A percentile compares a stretch with the other conserved stretches of the same genome.
Evolutionary conservation across 2,888 invertebrate genomes (phyloP).

Genomic region (Anorthoa munda): DNA sequence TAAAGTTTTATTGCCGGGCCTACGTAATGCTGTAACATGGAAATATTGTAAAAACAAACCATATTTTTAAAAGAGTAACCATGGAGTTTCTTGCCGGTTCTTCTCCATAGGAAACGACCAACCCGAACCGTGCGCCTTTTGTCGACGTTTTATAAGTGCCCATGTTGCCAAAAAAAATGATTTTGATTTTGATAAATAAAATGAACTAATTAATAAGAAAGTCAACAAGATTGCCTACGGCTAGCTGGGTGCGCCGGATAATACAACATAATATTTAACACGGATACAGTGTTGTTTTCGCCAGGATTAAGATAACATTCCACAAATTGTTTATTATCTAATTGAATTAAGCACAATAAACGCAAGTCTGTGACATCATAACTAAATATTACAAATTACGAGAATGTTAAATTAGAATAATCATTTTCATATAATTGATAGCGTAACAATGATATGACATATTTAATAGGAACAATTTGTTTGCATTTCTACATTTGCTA

Average conservation of each 20-base stretch:
- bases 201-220: too few relatives aligned
- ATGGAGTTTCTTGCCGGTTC: too few relatives aligned
- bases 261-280: background rate
- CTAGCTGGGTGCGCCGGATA: background rate
- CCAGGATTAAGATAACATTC: conserved; percentile 17
- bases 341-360: conserved; percentile 3
- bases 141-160: too few relatives aligned
- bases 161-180: too few relatives aligned
- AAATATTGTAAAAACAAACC: too few relatives aligned
- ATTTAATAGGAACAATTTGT: conserved; percentile 2
- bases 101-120: too few relatives aligned
- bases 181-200: too few relatives aligned
- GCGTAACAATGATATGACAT: conserved; percentile 12
- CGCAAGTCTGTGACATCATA: background rate
- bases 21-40: too few relatives aligned
- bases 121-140: too few relatives aligned
- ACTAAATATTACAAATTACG: background rate
- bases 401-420: conserved; percentile 2
- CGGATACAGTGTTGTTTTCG: background rate
- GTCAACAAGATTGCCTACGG: too few relatives aligned
- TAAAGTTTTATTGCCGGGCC: too few relatives aligned
- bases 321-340: background rate
- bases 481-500: conserved; percentile 4
- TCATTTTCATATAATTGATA: conserved; percentile 8
- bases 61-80: too few relatives aligned